Evolutionary conservation across 2,888 invertebrate genomes (phyloP).

Genomic region (Eilema griseolum): DNA sequence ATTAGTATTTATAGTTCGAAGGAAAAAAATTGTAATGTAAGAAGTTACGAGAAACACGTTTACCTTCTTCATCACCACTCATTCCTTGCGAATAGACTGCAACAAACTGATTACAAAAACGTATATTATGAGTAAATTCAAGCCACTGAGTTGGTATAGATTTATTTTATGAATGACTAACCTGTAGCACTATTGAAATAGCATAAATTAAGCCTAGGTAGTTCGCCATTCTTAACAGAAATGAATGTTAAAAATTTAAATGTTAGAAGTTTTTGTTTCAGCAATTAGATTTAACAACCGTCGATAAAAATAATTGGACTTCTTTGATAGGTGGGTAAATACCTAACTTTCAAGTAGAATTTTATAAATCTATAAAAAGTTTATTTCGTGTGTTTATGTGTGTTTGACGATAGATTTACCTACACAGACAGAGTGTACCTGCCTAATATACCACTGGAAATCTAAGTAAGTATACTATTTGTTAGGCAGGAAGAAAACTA

Average conservation of each 20-base stretch:
- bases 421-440: not conserved
- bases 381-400: too few species aligned
- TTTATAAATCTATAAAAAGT: not conserved
- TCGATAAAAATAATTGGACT: slow-evolving; percentile 40
- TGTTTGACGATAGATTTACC: not conserved
- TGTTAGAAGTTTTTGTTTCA: slow-evolving; percentile 18
- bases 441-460: too few species aligned
- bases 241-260: slow-evolving; percentile 21
- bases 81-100: slow-evolving; percentile 26
- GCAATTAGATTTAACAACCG: slow-evolving; percentile 26
- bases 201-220: slow-evolving; percentile 26
- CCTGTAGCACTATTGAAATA: slow-evolving; percentile 39
- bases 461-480: too few species aligned
- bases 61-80: slow-evolving; percentile 39
- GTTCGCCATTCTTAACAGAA: slow-evolving; percentile 39
- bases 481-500: too few species aligned
- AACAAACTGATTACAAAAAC: slow-evolving; percentile 35
- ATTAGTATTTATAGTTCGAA: not conserved
- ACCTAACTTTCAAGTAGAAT: not conserved
- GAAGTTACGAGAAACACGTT: not conserved
- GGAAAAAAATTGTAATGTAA: not conserved
- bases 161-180: slow-evolving; percentile 14
- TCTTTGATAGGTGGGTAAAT: not conserved
- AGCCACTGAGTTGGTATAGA: not conserved
- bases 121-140: not conserved